Evolutionary conservation across 1,140 invertebrate species (phyloP).

Genomic region (Zophobas morio): DNA sequence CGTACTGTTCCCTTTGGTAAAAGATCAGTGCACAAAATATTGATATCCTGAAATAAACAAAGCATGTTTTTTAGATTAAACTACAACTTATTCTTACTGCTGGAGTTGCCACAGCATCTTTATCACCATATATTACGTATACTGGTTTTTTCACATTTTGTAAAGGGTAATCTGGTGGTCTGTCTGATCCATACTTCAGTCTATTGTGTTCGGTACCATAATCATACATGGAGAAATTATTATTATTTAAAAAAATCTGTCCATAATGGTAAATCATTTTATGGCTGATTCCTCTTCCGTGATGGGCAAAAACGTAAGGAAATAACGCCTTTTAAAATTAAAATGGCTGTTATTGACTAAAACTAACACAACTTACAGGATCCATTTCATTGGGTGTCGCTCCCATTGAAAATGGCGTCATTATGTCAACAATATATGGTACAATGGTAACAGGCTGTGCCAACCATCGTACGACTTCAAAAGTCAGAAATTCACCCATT

Average conservation of each 20-base stretch:
- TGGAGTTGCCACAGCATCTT: constrained; percentile 5
- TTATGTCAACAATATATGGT: constrained; percentile 17
- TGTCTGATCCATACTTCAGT: background rate
- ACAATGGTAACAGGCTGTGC: background rate
- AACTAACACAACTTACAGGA: background rate
- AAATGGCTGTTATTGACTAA: too few species aligned
- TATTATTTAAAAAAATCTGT: background rate
- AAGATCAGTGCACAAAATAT: background rate
- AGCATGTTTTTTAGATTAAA: background rate
- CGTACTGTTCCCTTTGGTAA: background rate
- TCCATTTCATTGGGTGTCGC: constrained; percentile 13
- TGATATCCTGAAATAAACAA: constrained; percentile 4
- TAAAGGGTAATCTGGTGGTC: constrained; percentile 16
- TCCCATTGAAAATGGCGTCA: background rate
- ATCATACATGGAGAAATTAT: constrained; percentile 7
- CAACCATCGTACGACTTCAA: background rate
- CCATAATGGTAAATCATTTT: constrained; percentile 24
- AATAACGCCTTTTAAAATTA: constrained; percentile 66
- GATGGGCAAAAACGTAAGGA: constrained; percentile 11
- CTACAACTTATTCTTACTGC: background rate
- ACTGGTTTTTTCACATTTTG: constrained; percentile 6
- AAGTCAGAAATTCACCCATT: constrained; percentile 6
- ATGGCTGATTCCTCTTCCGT: constrained; percentile 1
- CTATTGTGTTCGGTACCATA: constrained; percentile 11
- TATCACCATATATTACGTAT: constrained; percentile 28